A percentile compares a stretch with the other conserved stretches of the same genome.
These are phyloP conservation scores for Alloplasta piceator DNA, from an alignment of 2,888 invertebrate genomes.

Conservation along the genomic window DNA sequence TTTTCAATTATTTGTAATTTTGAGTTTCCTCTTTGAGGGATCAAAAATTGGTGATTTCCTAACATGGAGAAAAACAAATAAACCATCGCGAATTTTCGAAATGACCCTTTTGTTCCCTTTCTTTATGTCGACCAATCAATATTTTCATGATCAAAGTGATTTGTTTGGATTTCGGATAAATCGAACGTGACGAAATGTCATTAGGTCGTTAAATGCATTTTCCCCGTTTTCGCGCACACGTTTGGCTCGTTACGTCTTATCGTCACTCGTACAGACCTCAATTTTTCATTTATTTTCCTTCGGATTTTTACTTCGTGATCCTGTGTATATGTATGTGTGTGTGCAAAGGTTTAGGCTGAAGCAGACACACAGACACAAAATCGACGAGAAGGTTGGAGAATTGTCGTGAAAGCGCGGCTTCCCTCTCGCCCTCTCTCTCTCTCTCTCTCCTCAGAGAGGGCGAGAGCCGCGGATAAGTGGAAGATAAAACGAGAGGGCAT, in stretches of 20 bases:
- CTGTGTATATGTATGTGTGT: background rate
- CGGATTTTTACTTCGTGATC: background rate
- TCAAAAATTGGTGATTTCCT: no score
- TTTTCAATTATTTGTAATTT: no score
- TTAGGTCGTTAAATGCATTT: constrained; percentile 25
- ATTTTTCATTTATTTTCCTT: constrained; percentile 38
- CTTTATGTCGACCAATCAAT: background rate
- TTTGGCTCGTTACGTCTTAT: constrained; percentile 31
- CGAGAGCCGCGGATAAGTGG: constrained; percentile 57
- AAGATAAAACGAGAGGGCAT: constrained; percentile 67
- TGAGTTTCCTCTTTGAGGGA: no score
- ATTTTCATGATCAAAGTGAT: no score
- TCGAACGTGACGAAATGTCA: no score
- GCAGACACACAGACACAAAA: constrained; percentile 4
- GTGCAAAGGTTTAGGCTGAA: constrained; percentile 38
- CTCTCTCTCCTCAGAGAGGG: no score
- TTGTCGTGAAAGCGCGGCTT: constrained; percentile 28
- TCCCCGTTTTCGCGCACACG: constrained; percentile 12
- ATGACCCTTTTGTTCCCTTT: background rate
- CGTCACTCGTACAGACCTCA: constrained; percentile 20
- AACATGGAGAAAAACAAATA: no score
- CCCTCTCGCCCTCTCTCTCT: no score
- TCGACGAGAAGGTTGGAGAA: constrained; percentile 11
- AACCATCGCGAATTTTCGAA: background rate
- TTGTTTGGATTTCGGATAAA: no score